Evolutionary conservation across 2,888 invertebrate species (phyloP).

Genomic region (Listrodromus nycthemerus): DNA sequence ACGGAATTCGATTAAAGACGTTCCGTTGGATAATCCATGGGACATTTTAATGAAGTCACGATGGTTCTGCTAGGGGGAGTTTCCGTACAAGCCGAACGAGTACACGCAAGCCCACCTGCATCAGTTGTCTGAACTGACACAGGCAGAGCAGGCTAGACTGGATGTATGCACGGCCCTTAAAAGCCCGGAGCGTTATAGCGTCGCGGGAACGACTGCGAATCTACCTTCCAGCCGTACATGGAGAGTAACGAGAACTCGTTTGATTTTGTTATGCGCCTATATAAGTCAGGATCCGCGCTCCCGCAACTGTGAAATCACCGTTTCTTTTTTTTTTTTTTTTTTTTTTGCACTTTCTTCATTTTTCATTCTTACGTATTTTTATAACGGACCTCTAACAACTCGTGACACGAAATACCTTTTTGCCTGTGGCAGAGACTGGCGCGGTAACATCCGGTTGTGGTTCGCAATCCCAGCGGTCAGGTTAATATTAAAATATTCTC

Average conservation of each 20-base stretch:
- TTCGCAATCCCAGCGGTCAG: slow-evolving; percentile 28
- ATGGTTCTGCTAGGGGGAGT: slow-evolving; percentile 19
- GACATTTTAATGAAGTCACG: slow-evolving; percentile 64
- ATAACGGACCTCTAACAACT: slow-evolving; percentile 30
- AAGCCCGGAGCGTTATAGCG: slow-evolving; percentile 39
- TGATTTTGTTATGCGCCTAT: slow-evolving; percentile 60
- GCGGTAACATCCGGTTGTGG: slow-evolving; percentile 25
- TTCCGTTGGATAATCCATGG: slow-evolving; percentile 58
- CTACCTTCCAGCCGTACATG: slow-evolving; percentile 50
- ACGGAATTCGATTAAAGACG: slow-evolving; percentile 58
- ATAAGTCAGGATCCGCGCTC: slow-evolving; percentile 35
- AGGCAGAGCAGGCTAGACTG: slow-evolving; percentile 17
- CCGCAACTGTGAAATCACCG: slow-evolving; percentile 56
- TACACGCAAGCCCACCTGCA: slow-evolving; percentile 27
- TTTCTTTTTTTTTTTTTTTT: background rate
- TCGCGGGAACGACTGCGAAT: slow-evolving; percentile 23
- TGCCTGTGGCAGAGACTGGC: slow-evolving; percentile 13
- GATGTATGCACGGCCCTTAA: slow-evolving; percentile 43
- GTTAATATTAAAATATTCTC: slow-evolving; percentile 66
- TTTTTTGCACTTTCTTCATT: background rate
- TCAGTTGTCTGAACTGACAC: slow-evolving; percentile 34
- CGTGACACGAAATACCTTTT: slow-evolving; percentile 1
- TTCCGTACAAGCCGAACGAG: slow-evolving; percentile 5
- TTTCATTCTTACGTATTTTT: background rate
- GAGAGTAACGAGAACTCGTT: slow-evolving; percentile 61